These are phyloP conservation scores for Pseudomyrmex dendroicus DNA, from an alignment of 1,140 invertebrate species.

Conservation along the genomic window DNA sequence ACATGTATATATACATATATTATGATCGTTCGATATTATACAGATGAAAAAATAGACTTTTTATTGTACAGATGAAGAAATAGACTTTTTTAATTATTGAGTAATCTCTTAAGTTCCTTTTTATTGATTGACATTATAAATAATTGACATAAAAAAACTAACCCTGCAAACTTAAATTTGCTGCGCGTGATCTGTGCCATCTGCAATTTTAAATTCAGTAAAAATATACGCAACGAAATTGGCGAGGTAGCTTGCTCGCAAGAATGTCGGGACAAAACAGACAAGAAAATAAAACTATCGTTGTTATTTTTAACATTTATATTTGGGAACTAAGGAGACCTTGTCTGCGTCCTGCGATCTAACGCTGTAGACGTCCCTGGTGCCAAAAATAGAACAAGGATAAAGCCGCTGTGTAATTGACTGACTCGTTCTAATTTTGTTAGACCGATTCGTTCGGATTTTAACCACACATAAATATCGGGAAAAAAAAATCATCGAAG, in stretches of 20 bases:
- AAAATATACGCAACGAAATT: conserved; percentile 27
- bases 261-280: neutral
- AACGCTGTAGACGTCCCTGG: conserved; percentile 20
- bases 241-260: neutral
- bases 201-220: neutral
- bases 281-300: conserved; percentile 9
- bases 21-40: neutral
- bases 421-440: conserved; percentile 74
- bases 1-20: neutral
- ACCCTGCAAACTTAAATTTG: too few relatives aligned
- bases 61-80: neutral
- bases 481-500: neutral
- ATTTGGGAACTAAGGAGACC: conserved; percentile 33
- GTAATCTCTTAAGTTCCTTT: too few relatives aligned
- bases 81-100: neutral
- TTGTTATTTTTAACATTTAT: conserved; percentile 62
- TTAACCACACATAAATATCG: conserved; percentile 47
- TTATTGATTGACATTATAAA: too few relatives aligned
- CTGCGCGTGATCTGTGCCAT: neutral
- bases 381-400: conserved; percentile 71
- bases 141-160: too few relatives aligned
- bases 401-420: conserved; percentile 69
- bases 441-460: conserved; percentile 72
- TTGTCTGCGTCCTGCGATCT: conserved; percentile 21
- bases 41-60: neutral